A percentile compares a stretch with the other conserved stretches of the same genome.
Conservation (phyloP, 2,888 invertebrate genomes). For the Dioctria rufipes region DNA sequence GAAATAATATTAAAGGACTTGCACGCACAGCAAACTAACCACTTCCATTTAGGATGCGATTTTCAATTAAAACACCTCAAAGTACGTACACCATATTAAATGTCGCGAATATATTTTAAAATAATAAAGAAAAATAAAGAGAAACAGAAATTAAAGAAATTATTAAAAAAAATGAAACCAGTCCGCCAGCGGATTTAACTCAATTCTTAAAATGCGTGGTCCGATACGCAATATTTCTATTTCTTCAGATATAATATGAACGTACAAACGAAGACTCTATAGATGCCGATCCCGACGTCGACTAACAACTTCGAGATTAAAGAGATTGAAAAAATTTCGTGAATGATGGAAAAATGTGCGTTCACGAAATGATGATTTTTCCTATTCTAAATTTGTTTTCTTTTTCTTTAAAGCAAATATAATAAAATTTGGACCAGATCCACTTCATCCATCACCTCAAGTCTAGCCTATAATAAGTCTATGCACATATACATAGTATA, state of each 20-base stretch:
- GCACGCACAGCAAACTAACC: no score
- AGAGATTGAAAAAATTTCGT: conserved; percentile 26
- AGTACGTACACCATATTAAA: neutral
- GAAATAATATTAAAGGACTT: no score
- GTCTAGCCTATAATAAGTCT: no score
- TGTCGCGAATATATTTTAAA: conserved; percentile 16
- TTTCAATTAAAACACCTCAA: neutral
- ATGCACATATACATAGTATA: no score
- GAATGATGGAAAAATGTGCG: conserved; percentile 32
- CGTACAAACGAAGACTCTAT: no score
- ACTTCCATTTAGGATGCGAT: no score
- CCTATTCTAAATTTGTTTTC: conserved; percentile 50
- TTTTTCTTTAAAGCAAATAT: conserved; percentile 24
- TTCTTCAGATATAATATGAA: no score
- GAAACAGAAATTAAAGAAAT: neutral
- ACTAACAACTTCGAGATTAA: conserved; percentile 22
- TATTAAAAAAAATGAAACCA: conserved; percentile 31
- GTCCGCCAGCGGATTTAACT: conserved; percentile 16
- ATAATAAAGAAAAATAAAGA: conserved; percentile 6
- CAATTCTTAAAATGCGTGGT: conserved; percentile 31
- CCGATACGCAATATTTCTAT: conserved; percentile 10
- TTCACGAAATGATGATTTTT: conserved; percentile 21
- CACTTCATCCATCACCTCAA: conserved; percentile 11
- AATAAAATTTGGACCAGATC: conserved; percentile 50
- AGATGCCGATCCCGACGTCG: neutral